Evolutionary conservation across 1,140 invertebrate genomes (phyloP).

Genomic region (Elysia chlorotica): DNA sequence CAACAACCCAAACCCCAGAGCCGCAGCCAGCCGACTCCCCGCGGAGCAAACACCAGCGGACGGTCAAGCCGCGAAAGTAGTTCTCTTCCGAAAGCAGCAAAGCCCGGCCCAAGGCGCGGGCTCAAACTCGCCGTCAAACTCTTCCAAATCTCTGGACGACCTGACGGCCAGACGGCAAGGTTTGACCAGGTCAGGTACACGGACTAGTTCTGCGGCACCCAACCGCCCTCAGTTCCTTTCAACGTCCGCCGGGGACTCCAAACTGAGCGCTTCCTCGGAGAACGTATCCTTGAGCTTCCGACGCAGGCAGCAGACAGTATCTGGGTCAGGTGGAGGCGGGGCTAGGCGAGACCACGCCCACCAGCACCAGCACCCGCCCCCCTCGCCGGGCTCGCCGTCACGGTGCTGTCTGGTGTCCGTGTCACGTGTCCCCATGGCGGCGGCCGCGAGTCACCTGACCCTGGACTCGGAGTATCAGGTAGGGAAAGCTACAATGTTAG

Average conservation of each 20-base stretch:
- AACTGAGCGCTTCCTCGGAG: conserved; percentile 13
- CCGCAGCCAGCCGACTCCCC: no score
- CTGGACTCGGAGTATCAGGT: conserved; percentile 25
- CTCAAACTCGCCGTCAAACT: background rate
- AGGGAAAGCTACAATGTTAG: no score
- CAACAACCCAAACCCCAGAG: background rate
- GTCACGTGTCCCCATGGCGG: conserved; percentile 20
- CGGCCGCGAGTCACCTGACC: conserved; percentile 23
- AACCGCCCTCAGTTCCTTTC: no score
- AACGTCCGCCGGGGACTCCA: no score
- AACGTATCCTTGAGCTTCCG: background rate
- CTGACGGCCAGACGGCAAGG: no score
- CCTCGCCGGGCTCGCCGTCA: conserved; percentile 12
- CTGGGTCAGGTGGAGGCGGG: background rate
- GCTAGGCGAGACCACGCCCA: background rate
- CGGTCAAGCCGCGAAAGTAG: no score
- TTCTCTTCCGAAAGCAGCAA: background rate
- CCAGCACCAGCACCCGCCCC: background rate
- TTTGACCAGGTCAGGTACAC: no score
- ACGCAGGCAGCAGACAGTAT: background rate
- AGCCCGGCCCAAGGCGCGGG: background rate
- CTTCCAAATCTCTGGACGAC: conserved; percentile 20
- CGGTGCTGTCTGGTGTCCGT: conserved; percentile 22
- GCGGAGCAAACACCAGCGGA: no score
- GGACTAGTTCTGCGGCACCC: no score